phyloP scores from a whole-genome alignment of 1,140 invertebrate species.

The Drosophila eugracilis region DNA sequence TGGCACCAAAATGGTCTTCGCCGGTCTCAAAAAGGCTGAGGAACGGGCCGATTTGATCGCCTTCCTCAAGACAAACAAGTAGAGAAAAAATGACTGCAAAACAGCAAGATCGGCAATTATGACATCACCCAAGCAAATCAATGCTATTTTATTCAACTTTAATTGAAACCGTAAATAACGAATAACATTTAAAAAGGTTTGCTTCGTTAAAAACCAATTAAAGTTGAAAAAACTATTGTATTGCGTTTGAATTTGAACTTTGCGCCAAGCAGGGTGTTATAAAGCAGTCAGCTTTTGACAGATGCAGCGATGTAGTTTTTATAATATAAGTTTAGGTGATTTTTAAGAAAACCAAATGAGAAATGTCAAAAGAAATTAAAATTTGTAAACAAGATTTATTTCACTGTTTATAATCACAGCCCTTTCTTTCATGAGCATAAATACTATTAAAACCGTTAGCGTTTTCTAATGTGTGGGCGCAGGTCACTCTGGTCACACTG shows the following conservation, averaged over 20 bases:
- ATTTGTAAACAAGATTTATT: too few relatives aligned
- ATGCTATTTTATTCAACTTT: background rate
- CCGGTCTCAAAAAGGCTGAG: conserved; percentile 91
- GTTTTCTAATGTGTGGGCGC: background rate
- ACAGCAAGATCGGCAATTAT: conserved; percentile 33
- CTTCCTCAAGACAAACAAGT: conserved; percentile 84
- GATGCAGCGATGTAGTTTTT: too few relatives aligned
- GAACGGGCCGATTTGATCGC: conserved; percentile 92
- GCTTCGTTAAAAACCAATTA: background rate
- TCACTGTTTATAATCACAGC: too few relatives aligned
- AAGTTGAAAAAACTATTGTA: background rate
- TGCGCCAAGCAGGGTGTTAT: background rate
- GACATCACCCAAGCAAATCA: too few relatives aligned
- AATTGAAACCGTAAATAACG: background rate
- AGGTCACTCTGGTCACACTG: background rate
- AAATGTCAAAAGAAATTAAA: too few relatives aligned
- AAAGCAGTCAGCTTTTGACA: background rate
- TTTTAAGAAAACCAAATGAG: too few relatives aligned
- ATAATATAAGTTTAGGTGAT: too few relatives aligned
- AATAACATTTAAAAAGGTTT: background rate
- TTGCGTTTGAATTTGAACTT: background rate
- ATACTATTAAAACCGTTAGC: background rate
- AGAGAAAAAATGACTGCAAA: background rate
- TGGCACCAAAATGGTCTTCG: conserved; percentile 94
- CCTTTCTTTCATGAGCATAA: too few relatives aligned